phyloP scores from a whole-genome alignment of 2,888 invertebrate species.

The Hemistola chrysoprasaria region DNA sequence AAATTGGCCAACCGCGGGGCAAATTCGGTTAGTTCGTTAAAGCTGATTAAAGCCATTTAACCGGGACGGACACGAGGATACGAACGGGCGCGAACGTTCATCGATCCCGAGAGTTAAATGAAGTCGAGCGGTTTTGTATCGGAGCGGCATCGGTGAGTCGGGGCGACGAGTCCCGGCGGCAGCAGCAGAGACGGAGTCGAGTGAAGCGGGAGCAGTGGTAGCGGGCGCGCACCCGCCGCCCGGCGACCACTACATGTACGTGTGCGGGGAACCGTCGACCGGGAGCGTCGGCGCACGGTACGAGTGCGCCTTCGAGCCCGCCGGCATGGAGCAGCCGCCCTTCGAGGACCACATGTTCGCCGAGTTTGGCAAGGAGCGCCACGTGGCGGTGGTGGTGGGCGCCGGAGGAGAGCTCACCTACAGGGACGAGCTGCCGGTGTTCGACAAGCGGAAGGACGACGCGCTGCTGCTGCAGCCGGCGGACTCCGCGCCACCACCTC shows the following conservation, averaged over 20 bases:
- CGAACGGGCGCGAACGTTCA: conserved; percentile 74
- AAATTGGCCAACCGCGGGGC: conserved; percentile 82
- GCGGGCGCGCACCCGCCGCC: conserved; percentile 75
- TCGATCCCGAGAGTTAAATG: conserved; percentile 76
- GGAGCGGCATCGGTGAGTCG: conserved; percentile 52
- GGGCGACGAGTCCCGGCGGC: conserved; percentile 41
- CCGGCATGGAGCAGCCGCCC: conserved; percentile 84
- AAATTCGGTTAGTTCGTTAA: conserved; percentile 83
- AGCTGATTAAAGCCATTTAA: conserved; percentile 83
- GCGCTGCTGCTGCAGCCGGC: conserved; percentile 63
- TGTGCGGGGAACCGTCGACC: conserved; percentile 60
- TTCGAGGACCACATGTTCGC: conserved; percentile 92
- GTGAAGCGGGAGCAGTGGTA: conserved; percentile 72
- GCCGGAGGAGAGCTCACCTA: conserved; percentile 77
- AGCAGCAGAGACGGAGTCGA: conserved; percentile 64
- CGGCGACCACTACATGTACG: conserved; percentile 76
- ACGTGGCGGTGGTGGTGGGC: conserved; percentile 74
- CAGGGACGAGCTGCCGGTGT: conserved; percentile 70
- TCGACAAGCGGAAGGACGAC: conserved; percentile 71
- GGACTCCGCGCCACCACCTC: conserved; percentile 52
- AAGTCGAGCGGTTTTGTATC: conserved; percentile 64
- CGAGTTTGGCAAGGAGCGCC: conserved; percentile 85
- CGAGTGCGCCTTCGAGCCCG: conserved; percentile 69
- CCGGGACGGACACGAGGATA: conserved; percentile 75
- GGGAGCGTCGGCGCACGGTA: conserved; percentile 59